Base-by-base conservation (phyloP, 2,797 vertebrate species). In the Emys orbicularis region DNA sequence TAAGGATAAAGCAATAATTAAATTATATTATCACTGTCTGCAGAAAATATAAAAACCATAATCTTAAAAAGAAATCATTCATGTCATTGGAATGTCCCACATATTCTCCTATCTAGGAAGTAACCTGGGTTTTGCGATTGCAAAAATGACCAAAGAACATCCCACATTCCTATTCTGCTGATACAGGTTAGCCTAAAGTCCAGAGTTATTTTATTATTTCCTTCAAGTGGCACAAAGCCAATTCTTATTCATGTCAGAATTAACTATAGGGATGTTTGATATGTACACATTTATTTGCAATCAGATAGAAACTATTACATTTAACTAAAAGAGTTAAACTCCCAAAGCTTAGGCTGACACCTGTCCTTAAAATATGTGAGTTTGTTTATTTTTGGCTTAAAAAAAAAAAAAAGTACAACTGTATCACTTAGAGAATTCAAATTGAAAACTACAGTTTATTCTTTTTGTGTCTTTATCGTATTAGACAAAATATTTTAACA, bases 31-130 rank as follows among this genome's bases (percentile, higher is more conserved):
- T 49, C 81, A 65, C 81, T 53, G 68, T 79, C 93, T 92, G 54
- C 87, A 89, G 92, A 93, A 95, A 96, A 84, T 85, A 83, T 76
- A 90, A 91, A 79, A 81, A 91, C 56, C 57, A 79, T 87, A 61
- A 61, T 65, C 76, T 91, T 95, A 87, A 83, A 89, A 83, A 50
- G 19, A 76, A 76, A 89, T 44, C 50, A 82, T 65, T 77, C 50
- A 68, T 89, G 13, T 79, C 74, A 47, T 52, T 53, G 29, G 34
- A 80, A 23, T 50, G 44, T 25, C 31, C 76, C 77, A 34, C 65
- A 72, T 44, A 88, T 79, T 74, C 83, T 81, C 44, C 49, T 47
- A 80, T 37, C 88, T 84, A 53, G 61, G 84, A 65, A 74, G 4
- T 1, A 41, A 68, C 56, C 16, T 56, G 19, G 27, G 72, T 27